A percentile compares a stretch with the other conserved stretches of the same genome.
Conservation (phyloP, 1,140 invertebrate genomes). For the Megalopta genalis region DNA sequence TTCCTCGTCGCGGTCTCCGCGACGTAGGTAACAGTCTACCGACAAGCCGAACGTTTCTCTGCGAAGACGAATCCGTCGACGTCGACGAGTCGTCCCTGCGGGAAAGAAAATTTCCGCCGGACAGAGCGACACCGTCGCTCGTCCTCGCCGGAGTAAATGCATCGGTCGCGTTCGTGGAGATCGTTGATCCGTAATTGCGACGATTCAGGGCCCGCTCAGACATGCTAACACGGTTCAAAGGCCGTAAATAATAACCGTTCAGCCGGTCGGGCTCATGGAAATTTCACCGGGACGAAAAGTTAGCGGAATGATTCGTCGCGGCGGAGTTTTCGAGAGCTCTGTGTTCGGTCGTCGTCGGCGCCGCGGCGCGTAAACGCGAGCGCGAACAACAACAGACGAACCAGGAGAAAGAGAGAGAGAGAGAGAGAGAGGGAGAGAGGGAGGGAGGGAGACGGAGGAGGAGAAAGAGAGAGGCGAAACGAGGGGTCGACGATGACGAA, state of each 20-base stretch:
- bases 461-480: too few species aligned
- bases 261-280: slow-evolving; percentile 52
- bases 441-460: too few species aligned
- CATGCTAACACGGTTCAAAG: slow-evolving; percentile 70
- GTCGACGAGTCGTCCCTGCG: too few species aligned
- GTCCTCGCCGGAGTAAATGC: too few species aligned
- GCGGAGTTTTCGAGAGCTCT: slow-evolving; percentile 7
- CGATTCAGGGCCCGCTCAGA: slow-evolving; percentile 67
- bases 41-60: too few species aligned
- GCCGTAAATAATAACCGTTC: slow-evolving; percentile 41
- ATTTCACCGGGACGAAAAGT: slow-evolving; percentile 65
- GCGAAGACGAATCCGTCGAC: too few species aligned
- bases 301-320: slow-evolving; percentile 61
- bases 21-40: too few species aligned
- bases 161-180: background rate
- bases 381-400: background rate
- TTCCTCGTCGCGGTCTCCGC: too few species aligned
- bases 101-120: too few species aligned
- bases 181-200: slow-evolving; percentile 16
- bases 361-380: background rate
- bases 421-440: too few species aligned
- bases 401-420: background rate
- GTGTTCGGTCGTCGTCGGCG: background rate
- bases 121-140: too few species aligned
- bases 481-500: slow-evolving; percentile 26